phyloP scores from a whole-genome alignment of 2,888 invertebrate species.

The Helicoverpa assulta region DNA sequence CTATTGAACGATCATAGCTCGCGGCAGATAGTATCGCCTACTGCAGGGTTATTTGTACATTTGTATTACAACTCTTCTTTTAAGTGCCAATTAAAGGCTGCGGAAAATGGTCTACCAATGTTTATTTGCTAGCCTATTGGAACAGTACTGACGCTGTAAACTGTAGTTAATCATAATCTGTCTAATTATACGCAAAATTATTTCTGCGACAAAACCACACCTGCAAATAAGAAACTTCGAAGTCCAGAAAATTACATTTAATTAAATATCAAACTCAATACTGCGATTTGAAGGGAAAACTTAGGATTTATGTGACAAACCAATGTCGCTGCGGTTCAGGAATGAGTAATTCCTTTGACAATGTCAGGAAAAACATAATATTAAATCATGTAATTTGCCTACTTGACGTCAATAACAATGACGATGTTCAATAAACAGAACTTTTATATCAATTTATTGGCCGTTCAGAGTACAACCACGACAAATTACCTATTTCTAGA shows the following conservation, averaged over 20 bases:
- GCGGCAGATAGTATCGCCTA: constrained; percentile 59
- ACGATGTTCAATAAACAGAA: constrained; percentile 22
- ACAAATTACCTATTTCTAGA: neutral
- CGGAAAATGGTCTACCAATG: constrained; percentile 7
- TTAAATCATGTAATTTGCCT: constrained; percentile 25
- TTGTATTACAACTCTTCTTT: constrained; percentile 12
- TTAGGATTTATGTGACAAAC: constrained; percentile 9
- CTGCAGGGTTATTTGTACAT: constrained; percentile 11
- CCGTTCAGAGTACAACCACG: neutral
- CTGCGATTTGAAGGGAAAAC: constrained; percentile 13
- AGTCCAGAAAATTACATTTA: neutral
- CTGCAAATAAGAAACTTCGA: neutral
- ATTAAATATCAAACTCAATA: neutral
- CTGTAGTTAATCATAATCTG: neutral
- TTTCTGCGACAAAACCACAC: neutral
- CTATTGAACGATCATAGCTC: constrained; percentile 61
- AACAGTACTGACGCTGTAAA: neutral
- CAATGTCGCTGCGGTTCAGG: constrained; percentile 20
- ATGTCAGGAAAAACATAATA: constrained; percentile 56
- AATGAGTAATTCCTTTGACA: constrained; percentile 55
- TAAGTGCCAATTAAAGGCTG: constrained; percentile 20
- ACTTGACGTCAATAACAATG: constrained; percentile 50
- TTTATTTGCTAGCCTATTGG: neutral
- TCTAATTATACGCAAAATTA: neutral
- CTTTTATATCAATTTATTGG: constrained; percentile 3